These are phyloP conservation scores for Nephrotoma flavescens DNA, from an alignment of 2,888 invertebrate species.

Conservation along the genomic window DNA sequence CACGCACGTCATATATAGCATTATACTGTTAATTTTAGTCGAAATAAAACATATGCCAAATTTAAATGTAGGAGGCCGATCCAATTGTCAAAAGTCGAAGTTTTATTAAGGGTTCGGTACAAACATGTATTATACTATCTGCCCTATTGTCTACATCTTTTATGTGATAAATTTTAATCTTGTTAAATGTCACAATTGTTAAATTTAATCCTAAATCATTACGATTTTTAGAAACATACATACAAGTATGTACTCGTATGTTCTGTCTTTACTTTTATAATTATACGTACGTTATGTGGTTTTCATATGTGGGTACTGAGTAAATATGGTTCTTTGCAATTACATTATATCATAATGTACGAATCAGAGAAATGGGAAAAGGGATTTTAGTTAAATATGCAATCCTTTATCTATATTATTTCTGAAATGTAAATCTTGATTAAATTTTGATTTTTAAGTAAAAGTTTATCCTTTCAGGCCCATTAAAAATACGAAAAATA, in stretches of 20 bases:
- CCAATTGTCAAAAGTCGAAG: background rate
- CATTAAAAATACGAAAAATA: too few relatives aligned
- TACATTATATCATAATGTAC: background rate
- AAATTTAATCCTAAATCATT: background rate
- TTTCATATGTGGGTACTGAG: background rate
- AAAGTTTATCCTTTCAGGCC: too few relatives aligned
- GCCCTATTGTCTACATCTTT: background rate
- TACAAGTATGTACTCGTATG: background rate
- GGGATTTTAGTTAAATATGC: background rate
- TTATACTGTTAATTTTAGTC: background rate
- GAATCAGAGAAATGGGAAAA: background rate
- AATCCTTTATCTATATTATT: background rate
- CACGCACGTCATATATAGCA: background rate
- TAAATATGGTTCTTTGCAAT: background rate
- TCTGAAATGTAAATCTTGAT: background rate
- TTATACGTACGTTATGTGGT: background rate
- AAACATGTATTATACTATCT: background rate
- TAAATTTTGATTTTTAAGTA: background rate
- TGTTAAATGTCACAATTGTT: background rate
- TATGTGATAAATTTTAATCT: background rate
- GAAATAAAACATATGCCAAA: background rate
- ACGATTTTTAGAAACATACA: background rate
- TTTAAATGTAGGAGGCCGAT: background rate
- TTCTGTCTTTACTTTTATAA: background rate
- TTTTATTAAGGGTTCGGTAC: background rate